Base-by-base conservation (phyloP, 2,113 vertebrate genomes). In the Stegostoma tigrinum region DNA sequence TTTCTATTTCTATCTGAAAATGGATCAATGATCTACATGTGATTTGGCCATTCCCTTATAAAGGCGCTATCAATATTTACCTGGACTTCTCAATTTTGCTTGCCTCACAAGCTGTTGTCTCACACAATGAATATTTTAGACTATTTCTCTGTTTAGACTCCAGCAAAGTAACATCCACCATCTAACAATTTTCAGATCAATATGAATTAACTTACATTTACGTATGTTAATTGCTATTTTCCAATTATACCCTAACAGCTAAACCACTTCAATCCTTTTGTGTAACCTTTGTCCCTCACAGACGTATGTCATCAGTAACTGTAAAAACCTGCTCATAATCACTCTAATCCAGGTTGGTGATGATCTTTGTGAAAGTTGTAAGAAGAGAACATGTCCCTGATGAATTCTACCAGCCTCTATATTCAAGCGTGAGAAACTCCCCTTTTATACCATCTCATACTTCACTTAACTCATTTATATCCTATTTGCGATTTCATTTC, bases 161-260 rank as follows among this genome's bases (percentile, higher is more conserved):
- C 42, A 72, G 52, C 94, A 95, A 95, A 95, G 68, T 17, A 8
- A 95, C 23, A 75, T 27, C 14, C 21, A 70, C 45, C 61, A 93
- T 38, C 68, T 19, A 52, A 95, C 34, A 27, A 30, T n/a, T 72
- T 95, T 95, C 24, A 34, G 67, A 95, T 95, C 67, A 72, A 95
- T 95, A 48, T 72, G 42, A 42, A 95, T 72, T 95, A 48, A 95
- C 45, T 95, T 95, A 95, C 68, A 95, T 52, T 72, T 72, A 95
- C 52, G 68, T 95, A 95, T 42, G 75, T 95, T 95, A 95, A 95
- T 52, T 75, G 68, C 42, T 42, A 72, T 95, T 95, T 72, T 95
- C 15, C 68, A 17, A 72, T 95, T 27, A 34, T 27, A 48, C 45
- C 24, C 94, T 48, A 70, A 95, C 68, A 52, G 24, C 38, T 52